Conservation (phyloP, 2,113 vertebrate genomes). For the Suricata suricatta region DNA sequence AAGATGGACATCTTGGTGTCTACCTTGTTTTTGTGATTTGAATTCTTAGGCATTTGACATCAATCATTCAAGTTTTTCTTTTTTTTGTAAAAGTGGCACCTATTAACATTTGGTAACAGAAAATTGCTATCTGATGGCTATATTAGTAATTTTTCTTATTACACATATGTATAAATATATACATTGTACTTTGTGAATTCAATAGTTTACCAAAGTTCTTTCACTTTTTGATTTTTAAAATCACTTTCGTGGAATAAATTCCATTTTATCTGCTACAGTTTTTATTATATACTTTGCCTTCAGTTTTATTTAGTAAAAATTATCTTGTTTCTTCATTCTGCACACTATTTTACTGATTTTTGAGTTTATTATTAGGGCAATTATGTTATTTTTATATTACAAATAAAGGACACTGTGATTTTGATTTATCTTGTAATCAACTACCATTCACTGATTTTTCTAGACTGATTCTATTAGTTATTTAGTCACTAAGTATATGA, state of each 20-base stretch:
- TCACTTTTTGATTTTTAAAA: not conserved
- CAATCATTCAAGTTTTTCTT: not conserved
- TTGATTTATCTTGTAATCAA: not conserved
- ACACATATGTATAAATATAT: not conserved
- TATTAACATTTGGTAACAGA: not conserved
- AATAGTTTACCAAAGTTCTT: not conserved
- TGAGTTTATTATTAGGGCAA: not conserved
- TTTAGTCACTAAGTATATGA: not conserved
- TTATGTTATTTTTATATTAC: not conserved
- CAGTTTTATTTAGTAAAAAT: not conserved
- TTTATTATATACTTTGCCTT: not conserved
- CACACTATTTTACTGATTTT: not conserved
- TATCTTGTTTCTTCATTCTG: not conserved
- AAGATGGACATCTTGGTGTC: not conserved
- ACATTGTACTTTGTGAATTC: not conserved
- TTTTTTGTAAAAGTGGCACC: not conserved
- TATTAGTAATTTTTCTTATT: conserved; percentile 26
- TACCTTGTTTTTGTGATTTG: not conserved
- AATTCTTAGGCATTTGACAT: not conserved
- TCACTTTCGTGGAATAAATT: not conserved
- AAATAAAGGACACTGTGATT: not conserved
- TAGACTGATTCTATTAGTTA: not conserved
- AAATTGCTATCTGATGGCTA: not conserved
- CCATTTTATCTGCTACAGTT: not conserved
- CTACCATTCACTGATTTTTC: not conserved